These are phyloP conservation scores for Nomada ferruginata DNA, from an alignment of 2,888 invertebrate genomes.

Conservation along the genomic window DNA sequence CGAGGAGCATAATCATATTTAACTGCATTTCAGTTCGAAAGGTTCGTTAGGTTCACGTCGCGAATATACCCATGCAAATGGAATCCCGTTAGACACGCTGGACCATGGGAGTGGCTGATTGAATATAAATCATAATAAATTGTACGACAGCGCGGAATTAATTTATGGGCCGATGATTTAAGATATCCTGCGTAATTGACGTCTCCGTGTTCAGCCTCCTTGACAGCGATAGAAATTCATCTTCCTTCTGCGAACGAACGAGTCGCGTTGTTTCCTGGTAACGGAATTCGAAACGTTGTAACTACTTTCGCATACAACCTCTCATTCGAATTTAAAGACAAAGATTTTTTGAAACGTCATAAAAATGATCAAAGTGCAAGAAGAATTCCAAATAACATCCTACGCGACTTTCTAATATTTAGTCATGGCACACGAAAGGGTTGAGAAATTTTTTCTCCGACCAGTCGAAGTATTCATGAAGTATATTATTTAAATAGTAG, in stretches of 20 bases:
- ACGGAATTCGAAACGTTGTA: slow-evolving; percentile 44
- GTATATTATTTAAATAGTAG: not conserved
- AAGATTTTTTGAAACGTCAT: not conserved
- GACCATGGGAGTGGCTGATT: slow-evolving; percentile 52
- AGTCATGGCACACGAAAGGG: too few species aligned
- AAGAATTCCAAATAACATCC: too few species aligned
- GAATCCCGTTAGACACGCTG: slow-evolving; percentile 34
- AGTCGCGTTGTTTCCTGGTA: slow-evolving; percentile 39
- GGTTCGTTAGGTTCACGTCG: slow-evolving; percentile 12
- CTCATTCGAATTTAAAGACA: not conserved
- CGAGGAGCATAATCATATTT: not conserved
- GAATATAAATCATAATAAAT: slow-evolving; percentile 67
- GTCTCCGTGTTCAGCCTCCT: slow-evolving; percentile 51
- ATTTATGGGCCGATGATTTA: slow-evolving; percentile 64
- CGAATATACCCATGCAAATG: not conserved
- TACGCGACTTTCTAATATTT: too few species aligned
- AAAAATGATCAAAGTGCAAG: not conserved
- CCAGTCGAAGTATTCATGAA: slow-evolving; percentile 25
- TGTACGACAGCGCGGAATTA: slow-evolving; percentile 60
- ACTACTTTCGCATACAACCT: too few species aligned
- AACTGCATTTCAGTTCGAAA: not conserved
- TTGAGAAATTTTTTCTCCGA: not conserved
- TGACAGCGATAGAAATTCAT: slow-evolving; percentile 50
- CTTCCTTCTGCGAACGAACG: slow-evolving; percentile 23
- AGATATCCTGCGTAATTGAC: slow-evolving; percentile 61